Evolutionary conservation across 2,113 vertebrate genomes (phyloP), one percentile per base, ranked within the genome.

Genomic region (Sinocyclocheilus maitianheensis): DNA sequence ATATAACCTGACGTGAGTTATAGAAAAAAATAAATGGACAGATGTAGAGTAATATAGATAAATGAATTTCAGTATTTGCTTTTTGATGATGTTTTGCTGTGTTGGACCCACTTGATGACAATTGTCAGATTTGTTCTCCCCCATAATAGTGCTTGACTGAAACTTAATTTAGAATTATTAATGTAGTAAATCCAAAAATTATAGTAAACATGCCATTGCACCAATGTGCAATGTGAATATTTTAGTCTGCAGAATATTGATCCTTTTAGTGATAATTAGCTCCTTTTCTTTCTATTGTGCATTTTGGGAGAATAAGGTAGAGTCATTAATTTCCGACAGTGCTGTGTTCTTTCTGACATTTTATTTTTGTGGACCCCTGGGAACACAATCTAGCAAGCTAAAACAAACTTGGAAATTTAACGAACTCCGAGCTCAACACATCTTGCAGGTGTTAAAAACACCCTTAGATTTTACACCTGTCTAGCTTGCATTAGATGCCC

Each of bases 381-480:
- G 81, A 58, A 43, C 34, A 40, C 5, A 83, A 55, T 60, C 81
- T 72, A 71, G 65, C 48, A 58, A 84, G 22, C 81, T 72, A 76
- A 65, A 71, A 81, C 69, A 62, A 81, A 51, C 74, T 55, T 55
- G 14, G 37, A 85, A 79, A 79, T 60, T 58, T 74, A 84, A 72
- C 69, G 34, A 84, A 84, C 30, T 37, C 30, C 0, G 34, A 53
- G 30, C 22, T 74, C 69, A 58, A 74, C 81, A 74, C 81, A 84
- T 84, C 81, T 60, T 8, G 22, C 81, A 74, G 55, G 77, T 77
- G 78, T 76, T 77, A 83, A 83, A 86, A 86, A 86, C 80, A 77
- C 72, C 22, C 72, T 67, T 63, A 40, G 24, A 76, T 63, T 87
- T 87, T 87, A 87, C 71, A 83, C 85, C 80, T 40, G 20, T 63